A percentile compares a stretch with the other conserved stretches of the same genome.
Conservation (phyloP, 2,888 invertebrate species). For the Eupeodes luniger region DNA sequence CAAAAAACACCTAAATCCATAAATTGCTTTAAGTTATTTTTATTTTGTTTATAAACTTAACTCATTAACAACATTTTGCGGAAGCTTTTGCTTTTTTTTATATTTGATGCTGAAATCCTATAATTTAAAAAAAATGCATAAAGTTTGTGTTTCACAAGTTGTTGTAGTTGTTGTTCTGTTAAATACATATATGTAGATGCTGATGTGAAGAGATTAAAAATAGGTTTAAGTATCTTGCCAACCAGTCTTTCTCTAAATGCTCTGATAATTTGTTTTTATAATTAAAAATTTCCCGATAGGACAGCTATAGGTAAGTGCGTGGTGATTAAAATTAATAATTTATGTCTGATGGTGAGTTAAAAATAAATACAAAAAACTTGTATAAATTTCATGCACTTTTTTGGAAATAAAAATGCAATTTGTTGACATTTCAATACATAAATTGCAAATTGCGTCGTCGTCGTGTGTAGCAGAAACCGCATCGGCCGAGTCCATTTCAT, state of each 20-base stretch:
- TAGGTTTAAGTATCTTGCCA: slow-evolving; percentile 17
- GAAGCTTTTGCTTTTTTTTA: slow-evolving; percentile 30
- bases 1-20: not conserved
- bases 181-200: not conserved
- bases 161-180: not conserved
- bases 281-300: slow-evolving; percentile 35
- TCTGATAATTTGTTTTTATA: slow-evolving; percentile 60
- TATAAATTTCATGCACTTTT: not conserved
- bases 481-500: not conserved
- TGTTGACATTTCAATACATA: slow-evolving; percentile 27
- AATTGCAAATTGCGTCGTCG: not conserved
- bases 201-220: slow-evolving; percentile 1
- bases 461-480: not conserved
- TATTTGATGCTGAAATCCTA: slow-evolving; percentile 16
- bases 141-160: slow-evolving; percentile 33
- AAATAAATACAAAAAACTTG: slow-evolving; percentile 16
- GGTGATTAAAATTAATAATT: slow-evolving; percentile 17
- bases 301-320: not conserved
- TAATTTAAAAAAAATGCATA: slow-evolving; percentile 17
- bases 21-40: slow-evolving; percentile 14
- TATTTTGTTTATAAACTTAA: slow-evolving; percentile 1
- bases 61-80: slow-evolving; percentile 46
- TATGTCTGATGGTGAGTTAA: not conserved
- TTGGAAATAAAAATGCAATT: slow-evolving; percentile 2
- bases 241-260: slow-evolving; percentile 26